Percentiles rank a stretch among this genome's conserved stretches.
phyloP scores from a whole-genome alignment of 2,113 vertebrate species.

The Pardalotus punctatus region DNA sequence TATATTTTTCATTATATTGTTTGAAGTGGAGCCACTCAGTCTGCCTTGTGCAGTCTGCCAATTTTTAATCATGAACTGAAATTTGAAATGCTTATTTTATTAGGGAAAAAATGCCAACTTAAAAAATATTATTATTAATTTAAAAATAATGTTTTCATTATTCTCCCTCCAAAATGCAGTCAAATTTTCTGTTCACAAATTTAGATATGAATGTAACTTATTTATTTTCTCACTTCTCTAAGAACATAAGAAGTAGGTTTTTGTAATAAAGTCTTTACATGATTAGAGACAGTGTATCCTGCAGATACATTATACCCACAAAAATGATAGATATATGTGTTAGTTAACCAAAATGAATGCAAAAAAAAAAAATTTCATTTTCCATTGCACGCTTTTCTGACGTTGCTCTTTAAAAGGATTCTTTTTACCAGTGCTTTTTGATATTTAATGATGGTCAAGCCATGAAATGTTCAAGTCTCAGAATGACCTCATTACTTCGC shows the following conservation, averaged over 20 bases:
- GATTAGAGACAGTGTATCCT: neutral
- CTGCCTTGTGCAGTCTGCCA: conserved; percentile 34
- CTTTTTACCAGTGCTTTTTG: neutral
- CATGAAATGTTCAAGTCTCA: neutral
- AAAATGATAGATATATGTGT: neutral
- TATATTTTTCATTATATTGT: conserved; percentile 39
- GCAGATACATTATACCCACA: neutral
- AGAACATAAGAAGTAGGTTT: neutral
- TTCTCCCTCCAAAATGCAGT: neutral
- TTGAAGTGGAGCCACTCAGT: conserved; percentile 56
- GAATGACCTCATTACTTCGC: neutral
- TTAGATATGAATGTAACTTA: neutral
- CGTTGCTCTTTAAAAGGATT: neutral
- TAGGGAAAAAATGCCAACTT: neutral
- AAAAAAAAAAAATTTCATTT: no score
- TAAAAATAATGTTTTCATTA: neutral
- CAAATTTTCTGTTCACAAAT: neutral
- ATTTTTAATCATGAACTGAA: conserved; percentile 39
- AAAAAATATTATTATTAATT: conserved; percentile 36
- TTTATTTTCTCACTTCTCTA: neutral
- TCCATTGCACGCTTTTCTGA: neutral
- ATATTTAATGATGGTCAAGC: neutral
- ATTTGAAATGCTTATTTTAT: conserved; percentile 55
- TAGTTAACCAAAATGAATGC: neutral
- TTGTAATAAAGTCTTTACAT: neutral